Evolutionary conservation across 2,888 invertebrate genomes (phyloP), one percentile per base, ranked within the genome.

Genomic region (Caradrina kadenii): DNA sequence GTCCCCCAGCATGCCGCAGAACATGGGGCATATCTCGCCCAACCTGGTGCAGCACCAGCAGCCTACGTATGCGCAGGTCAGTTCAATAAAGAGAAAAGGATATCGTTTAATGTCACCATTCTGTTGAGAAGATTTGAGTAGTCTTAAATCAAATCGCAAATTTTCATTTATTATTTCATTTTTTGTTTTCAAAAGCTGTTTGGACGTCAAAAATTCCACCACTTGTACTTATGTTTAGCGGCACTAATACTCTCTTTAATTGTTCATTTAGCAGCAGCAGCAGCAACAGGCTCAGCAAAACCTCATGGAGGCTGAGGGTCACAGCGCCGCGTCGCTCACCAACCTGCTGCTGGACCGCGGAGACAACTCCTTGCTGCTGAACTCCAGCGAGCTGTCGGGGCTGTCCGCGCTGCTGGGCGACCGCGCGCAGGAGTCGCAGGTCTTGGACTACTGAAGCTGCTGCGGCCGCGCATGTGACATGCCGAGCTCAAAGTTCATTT

Each of bases 371-470:
- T 90, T 93, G 63, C 92, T 91, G 71, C 91, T 96, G 50, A 94
- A 94, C 84, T 96, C 96, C 1, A 93, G 93, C 69, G 96, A 96
- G 76, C 93, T 96, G 69, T 95, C 96, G 63, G 95, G 94, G 53
- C 89, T 96, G 42, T 86, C 89, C 59, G 83, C 85, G 70, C 84
- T 92, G 48, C 81, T 78, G 54, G 76, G 77, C 22, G 81, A 77
- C 1, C 81, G 81, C 4, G 0, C 11, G 0, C 31, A 15, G 2
- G 76, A 73, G 39, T 39, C 58, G 22, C 75, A 66, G 60, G 21
- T 56, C 10, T 63, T 80, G 4, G 76, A 77, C 81, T 76, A 80
- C 71, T 76, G 76, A n/a, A 69, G 8, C 62, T 0, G 4, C 10
- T 0, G 15, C 45, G 2, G 0, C 45, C 2, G 45, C 45, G 6